Percentiles rank a stretch among this genome's conserved stretches.
Conservation (phyloP, 1,140 invertebrate species). For the Bilobella aurantiaca region DNA sequence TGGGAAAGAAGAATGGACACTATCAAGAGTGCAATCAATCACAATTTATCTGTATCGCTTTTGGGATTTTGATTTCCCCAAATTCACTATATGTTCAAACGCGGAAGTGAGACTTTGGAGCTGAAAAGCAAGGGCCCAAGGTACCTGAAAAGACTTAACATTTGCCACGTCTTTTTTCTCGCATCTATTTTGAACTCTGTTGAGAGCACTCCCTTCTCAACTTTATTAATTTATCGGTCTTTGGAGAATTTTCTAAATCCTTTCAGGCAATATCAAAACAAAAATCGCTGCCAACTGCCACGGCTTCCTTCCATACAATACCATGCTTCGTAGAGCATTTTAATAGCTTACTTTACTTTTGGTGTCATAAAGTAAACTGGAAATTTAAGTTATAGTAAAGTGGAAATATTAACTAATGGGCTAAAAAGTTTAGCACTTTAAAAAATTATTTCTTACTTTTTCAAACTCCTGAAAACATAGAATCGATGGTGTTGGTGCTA, state of each 20-base stretch:
- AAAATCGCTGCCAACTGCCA: neutral
- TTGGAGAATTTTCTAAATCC: conserved; percentile 25
- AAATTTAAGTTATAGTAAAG: neutral
- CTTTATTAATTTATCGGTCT: conserved; percentile 37
- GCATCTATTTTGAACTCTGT: too few species aligned
- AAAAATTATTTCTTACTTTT: too few species aligned
- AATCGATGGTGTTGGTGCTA: too few species aligned
- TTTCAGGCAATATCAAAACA: conserved; percentile 6
- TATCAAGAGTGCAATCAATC: conserved; percentile 35
- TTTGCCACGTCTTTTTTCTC: neutral
- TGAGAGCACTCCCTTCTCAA: conserved; percentile 17
- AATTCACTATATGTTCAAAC: too few species aligned
- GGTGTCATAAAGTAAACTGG: neutral
- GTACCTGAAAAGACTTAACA: neutral
- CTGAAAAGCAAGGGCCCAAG: conserved; percentile 17
- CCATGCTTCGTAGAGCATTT: too few species aligned
- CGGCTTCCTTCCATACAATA: too few species aligned
- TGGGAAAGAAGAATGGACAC: conserved; percentile 15
- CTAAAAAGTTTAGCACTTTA: conserved; percentile 1
- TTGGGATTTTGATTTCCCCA: conserved; percentile 31
- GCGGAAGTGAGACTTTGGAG: too few species aligned
- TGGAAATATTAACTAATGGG: neutral
- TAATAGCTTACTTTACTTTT: too few species aligned
- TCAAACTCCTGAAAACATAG: too few species aligned
- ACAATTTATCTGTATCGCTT: conserved; percentile 36